Conservation (phyloP, 2,113 vertebrate genomes). For the Kryptolebias marmoratus region DNA sequence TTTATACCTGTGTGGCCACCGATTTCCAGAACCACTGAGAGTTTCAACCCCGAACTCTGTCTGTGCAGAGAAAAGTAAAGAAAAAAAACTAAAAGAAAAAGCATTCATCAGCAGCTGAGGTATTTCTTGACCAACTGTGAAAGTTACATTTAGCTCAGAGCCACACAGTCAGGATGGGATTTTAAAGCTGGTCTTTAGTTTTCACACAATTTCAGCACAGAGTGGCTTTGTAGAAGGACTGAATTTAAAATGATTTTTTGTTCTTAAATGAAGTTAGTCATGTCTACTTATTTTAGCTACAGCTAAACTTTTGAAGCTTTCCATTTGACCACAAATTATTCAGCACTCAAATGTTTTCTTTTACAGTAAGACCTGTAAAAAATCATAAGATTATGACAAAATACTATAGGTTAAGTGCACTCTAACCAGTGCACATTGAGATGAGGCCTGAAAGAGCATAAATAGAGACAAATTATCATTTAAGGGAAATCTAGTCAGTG, state of each 20-base stretch:
- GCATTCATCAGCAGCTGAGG: conserved; percentile 55
- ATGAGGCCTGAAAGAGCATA: too few relatives aligned
- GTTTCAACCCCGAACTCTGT: conserved; percentile 12
- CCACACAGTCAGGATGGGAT: conserved; percentile 26
- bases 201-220: conserved; percentile 36
- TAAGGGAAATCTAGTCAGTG: too few relatives aligned
- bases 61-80: conserved; percentile 26
- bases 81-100: conserved; percentile 35
- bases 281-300: not conserved
- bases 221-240: conserved; percentile 14
- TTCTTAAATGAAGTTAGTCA: not conserved
- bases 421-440: too few relatives aligned
- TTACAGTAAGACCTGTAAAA: too few relatives aligned
- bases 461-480: too few relatives aligned
- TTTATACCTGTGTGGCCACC: not conserved
- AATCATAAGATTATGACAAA: too few relatives aligned
- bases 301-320: conserved; percentile 1
- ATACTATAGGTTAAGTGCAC: too few relatives aligned
- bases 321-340: not conserved
- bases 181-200: conserved; percentile 54
- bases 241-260: not conserved
- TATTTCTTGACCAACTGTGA: conserved; percentile 71
- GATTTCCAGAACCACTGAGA: conserved; percentile 6
- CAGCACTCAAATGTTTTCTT: too few relatives aligned
- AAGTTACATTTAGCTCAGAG: conserved; percentile 57